These are phyloP conservation scores for Oryzaephilus surinamensis DNA, from an alignment of 1,140 invertebrate genomes.

Conservation along the genomic window DNA sequence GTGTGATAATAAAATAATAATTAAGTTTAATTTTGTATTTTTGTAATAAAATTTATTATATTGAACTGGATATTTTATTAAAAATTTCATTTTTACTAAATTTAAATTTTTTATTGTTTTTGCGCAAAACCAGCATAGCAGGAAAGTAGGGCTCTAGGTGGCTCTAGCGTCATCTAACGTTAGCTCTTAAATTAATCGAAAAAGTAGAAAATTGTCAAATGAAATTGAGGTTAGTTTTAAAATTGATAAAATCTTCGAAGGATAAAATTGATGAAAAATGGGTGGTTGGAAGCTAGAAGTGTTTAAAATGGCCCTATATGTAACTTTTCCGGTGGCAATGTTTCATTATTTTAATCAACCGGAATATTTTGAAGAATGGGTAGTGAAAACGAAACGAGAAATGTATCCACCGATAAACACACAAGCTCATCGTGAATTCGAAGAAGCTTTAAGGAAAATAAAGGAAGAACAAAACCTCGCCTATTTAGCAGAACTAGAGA, in stretches of 20 bases:
- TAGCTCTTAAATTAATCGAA: too few species aligned
- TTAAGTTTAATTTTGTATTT: background rate
- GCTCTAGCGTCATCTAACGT: too few species aligned
- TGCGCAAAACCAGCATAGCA: too few species aligned
- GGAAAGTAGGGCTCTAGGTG: too few species aligned
- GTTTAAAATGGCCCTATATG: conserved; percentile 70
- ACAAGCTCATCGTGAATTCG: conserved; percentile 43
- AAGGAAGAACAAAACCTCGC: conserved; percentile 39
- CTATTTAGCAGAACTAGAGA: conserved; percentile 37
- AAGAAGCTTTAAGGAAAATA: conserved; percentile 46
- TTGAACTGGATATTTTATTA: conserved; percentile 2
- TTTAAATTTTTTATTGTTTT: too few species aligned
- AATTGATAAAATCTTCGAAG: too few species aligned
- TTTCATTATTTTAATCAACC: conserved; percentile 84
- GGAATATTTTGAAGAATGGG: conserved; percentile 67
- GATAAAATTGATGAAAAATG: too few species aligned
- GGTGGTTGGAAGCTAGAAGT: conserved; percentile 72
- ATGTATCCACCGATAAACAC: conserved; percentile 57
- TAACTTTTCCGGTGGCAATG: conserved; percentile 69
- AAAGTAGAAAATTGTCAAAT: too few species aligned
- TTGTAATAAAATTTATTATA: conserved; percentile 2
- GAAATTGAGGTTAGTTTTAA: too few species aligned
- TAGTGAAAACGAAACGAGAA: conserved; percentile 57
- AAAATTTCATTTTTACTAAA: too few species aligned
- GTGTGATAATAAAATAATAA: too few species aligned